A percentile compares a stretch with the other conserved stretches of the same genome.
These are phyloP conservation scores for Glaucomys volans DNA, from an alignment of 2,113 vertebrate species.

Conservation along the genomic window DNA sequence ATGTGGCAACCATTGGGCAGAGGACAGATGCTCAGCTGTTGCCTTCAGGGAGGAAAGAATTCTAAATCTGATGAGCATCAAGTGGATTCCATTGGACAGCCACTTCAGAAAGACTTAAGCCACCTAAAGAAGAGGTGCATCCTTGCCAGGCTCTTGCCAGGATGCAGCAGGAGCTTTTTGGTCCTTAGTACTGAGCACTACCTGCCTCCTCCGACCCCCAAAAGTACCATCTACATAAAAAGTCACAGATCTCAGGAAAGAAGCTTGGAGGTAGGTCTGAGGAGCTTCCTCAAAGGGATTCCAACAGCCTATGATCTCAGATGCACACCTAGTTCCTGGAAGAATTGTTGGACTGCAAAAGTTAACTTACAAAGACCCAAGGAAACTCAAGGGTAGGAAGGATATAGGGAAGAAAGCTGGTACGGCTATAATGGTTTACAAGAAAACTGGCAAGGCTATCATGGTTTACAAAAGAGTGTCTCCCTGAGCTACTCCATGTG, in stretches of 20 bases:
- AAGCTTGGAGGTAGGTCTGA: background rate
- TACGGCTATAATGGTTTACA: background rate
- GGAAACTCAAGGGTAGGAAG: background rate
- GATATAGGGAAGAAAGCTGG: background rate
- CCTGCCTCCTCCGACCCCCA: background rate
- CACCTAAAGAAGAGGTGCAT: background rate
- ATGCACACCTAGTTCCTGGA: background rate
- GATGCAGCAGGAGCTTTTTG: background rate
- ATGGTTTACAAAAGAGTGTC: background rate
- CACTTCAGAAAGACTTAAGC: background rate
- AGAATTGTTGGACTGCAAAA: background rate
- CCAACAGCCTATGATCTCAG: background rate
- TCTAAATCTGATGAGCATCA: background rate
- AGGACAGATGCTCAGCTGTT: background rate
- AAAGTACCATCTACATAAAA: background rate
- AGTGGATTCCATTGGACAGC: background rate
- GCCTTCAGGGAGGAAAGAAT: background rate
- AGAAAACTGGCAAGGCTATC: background rate
- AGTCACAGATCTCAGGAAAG: background rate
- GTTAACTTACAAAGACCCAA: background rate
- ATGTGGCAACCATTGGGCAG: background rate
- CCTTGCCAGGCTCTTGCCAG: background rate
- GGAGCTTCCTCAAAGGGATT: background rate
- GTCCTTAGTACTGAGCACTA: background rate
- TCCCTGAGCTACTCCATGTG: background rate